phyloP scores from a whole-genome alignment of 2,888 invertebrate genomes.

The Ichneumon xanthorius region DNA sequence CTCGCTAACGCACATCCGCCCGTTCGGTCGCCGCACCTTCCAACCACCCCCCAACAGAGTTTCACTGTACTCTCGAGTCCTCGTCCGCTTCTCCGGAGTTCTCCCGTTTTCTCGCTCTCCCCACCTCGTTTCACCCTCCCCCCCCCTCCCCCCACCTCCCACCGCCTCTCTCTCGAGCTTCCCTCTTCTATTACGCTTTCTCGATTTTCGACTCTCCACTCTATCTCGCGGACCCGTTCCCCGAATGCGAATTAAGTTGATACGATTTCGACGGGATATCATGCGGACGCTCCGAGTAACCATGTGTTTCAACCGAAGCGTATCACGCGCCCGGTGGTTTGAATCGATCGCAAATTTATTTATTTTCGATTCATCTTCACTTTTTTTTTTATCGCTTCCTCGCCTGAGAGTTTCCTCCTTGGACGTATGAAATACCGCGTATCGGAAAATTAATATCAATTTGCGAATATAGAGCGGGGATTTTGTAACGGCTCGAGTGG shows the following conservation, averaged over 20 bases:
- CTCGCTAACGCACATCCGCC: conserved; percentile 45
- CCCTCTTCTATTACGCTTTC: conserved; percentile 67
- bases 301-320: conserved; percentile 73
- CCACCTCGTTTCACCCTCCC: conserved; percentile 31
- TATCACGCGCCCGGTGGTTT: conserved; percentile 74
- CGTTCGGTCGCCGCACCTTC: conserved; percentile 46
- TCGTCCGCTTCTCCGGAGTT: conserved; percentile 44
- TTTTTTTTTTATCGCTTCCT: conserved; percentile 3
- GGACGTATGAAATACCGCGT: conserved; percentile 8
- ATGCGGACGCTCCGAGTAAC: conserved; percentile 69
- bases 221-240: conserved; percentile 76
- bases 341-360: conserved; percentile 69
- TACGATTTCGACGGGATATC: conserved; percentile 79
- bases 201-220: conserved; percentile 75
- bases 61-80: conserved; percentile 42
- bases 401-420: conserved; percentile 20
- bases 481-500: neutral
- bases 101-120: conserved; percentile 40
- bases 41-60: conserved; percentile 38
- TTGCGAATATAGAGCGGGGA: neutral
- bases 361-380: conserved; percentile 41
- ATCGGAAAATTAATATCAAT: conserved; percentile 10
- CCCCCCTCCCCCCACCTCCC: conserved; percentile 31
- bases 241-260: conserved; percentile 81
- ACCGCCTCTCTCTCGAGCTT: conserved; percentile 44